Evolutionary conservation across 2,888 invertebrate species (phyloP), one percentile per base, ranked within the genome.

Genomic region (Mythimna lalbum): DNA sequence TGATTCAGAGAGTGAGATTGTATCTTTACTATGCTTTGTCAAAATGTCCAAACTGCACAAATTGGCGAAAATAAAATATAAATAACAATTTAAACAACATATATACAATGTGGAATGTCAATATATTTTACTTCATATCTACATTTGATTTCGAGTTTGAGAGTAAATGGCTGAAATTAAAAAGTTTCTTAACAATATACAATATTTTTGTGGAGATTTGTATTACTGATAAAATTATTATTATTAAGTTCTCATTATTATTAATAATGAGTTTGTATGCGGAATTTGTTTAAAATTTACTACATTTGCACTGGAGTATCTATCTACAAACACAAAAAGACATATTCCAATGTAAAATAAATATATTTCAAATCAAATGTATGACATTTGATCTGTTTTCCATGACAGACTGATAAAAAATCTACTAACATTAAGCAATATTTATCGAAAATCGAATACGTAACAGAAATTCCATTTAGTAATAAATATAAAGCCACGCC

Each of bases 341-440:
- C 95, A 92, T 91, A 92, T 93, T 93, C 93, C 92, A 94, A 94
- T 95, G 93, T 93, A 94, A 95, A 95, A 95, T 95, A 95, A 95
- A 95, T 95, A 95, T 95, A 95, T 95, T 95, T 95, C 94, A 94
- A 95, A 95, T 93, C 95, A 95, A 95, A 95, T 95, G 95, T 95
- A 95, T 95, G 95, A 95, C 95, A 95, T 95, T 95, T 95, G 95
- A 95, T 93, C 93, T 93, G 94, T 89, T 91, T 91, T 91, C 89
- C 92, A 93, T 92, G 94, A 95, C 94, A 94, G 93, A 93, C 91
- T 93, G 94, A 94, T 95, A 95, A 95, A 95, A 95, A 95, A 95
- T 95, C 95, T 95, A 94, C 94, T 94, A 95, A 95, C 94, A 95
- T 94, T 94, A 94, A 93, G 94, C 90, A 94, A 95, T 93, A 95